Evolutionary conservation across 2,797 vertebrate genomes (phyloP).

Genomic region (Mormyrus hasselquistii): DNA sequence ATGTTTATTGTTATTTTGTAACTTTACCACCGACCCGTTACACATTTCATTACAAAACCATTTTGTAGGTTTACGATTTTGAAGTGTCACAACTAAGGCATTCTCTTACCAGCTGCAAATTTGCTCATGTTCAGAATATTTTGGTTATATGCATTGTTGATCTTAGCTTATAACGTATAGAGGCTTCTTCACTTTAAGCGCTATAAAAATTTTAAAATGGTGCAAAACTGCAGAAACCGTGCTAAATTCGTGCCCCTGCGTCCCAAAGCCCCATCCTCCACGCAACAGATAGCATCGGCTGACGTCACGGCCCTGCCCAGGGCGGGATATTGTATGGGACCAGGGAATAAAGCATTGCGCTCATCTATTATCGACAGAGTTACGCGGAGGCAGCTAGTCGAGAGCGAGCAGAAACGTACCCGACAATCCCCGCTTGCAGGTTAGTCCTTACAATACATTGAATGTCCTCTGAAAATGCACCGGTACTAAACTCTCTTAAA

Average conservation of each 20-base stretch:
- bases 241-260: not conserved
- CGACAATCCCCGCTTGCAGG: slow-evolving; percentile 3
- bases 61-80: not conserved
- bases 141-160: not conserved
- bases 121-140: not conserved
- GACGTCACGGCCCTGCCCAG: slow-evolving; percentile 17
- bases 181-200: not conserved
- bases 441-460: not conserved
- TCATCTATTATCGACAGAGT: not conserved
- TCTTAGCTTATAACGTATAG: not conserved
- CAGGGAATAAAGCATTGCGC: slow-evolving; percentile 12
- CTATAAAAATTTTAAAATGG: not conserved
- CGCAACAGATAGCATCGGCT: not conserved
- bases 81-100: not conserved
- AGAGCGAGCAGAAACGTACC: not conserved
- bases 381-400: not conserved
- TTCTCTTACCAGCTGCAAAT: not conserved
- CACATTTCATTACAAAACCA: not conserved
- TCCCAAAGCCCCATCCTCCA: not conserved
- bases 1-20: not conserved
- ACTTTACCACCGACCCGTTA: not conserved
- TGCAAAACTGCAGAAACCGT: not conserved
- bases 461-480: not conserved
- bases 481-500: not conserved
- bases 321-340: not conserved